Evolutionary conservation across 92 coral and sea anemone genomes (phyloP), one percentile per base, ranked within the genome.

Genomic region (Phymanthus crucifer): DNA sequence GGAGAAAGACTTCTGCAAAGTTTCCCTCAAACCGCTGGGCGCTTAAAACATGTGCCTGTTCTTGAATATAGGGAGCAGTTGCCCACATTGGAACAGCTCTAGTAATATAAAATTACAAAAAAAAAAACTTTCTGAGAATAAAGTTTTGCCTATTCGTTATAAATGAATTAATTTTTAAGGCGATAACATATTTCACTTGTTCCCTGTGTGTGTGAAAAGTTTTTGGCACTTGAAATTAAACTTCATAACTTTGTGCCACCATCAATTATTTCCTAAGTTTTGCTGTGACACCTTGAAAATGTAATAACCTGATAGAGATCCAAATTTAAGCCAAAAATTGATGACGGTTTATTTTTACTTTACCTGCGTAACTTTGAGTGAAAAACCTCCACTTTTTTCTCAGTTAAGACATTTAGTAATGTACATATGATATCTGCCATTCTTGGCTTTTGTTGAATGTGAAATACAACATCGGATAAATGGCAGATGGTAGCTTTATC

Each of bases 401-500:
- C 91, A 9, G 88, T 83, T 23, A 87, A 52, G 26, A 77, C 57
- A 58, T 76, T 75, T 40, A 83, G 76, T 31, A 46, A 40, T 31
- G 61, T 40, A 14, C 58, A 71, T 4, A 45, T 74, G 21, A 43
- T 16, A 34, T 87, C 72, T 24, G 76, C 80, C 38, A 83, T 45
- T 27, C 40, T 75, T 34, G 81, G 74, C 70, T 78, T 47, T 31
- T 23, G 16, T 3, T 75, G 50, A 67, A 83, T 88, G 83, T 75
- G 82, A 70, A 85, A 73, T n/a, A n/a, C n/a, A 32, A 86, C 33
- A 58, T 89, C 93, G 29, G 83, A 82, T 24, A 86, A 23, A 36
- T 85, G 90, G 52, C 82, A 77, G n/a, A 89, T 57, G 2, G 90
- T 89, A 24, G 93, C 93, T 38, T 89, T 89, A 83, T 89, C 87